Evolutionary conservation across 2,113 vertebrate species (phyloP).

Genomic region (Pollachius pollachius): DNA sequence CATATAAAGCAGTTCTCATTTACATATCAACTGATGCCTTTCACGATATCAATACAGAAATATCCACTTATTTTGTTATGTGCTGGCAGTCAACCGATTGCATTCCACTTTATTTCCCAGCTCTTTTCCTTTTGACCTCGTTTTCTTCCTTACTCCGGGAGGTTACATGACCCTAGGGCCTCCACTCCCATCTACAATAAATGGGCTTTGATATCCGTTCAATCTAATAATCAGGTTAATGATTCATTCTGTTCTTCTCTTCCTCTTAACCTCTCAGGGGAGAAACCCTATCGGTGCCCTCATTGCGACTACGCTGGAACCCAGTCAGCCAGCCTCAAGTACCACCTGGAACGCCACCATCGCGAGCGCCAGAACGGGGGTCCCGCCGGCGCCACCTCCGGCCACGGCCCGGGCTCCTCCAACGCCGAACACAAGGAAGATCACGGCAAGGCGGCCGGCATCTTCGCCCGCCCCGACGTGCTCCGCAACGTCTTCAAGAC

Average conservation of each 20-base stretch:
- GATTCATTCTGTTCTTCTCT: slow-evolving; percentile 60
- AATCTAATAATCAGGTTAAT: slow-evolving; percentile 74
- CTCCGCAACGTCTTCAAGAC: slow-evolving; percentile 92
- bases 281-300: slow-evolving; percentile 98
- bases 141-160: slow-evolving; percentile 63
- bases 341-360: slow-evolving; percentile 96
- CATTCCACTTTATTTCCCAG: slow-evolving; percentile 42
- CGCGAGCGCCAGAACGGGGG: slow-evolving; percentile 91
- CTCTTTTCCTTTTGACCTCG: slow-evolving; percentile 63
- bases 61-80: slow-evolving; percentile 38
- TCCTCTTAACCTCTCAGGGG: slow-evolving; percentile 78
- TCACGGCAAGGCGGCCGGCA: slow-evolving; percentile 74
- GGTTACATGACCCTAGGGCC: slow-evolving; percentile 73
- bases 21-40: slow-evolving; percentile 18
- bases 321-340: slow-evolving; percentile 96
- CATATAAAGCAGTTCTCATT: not conserved
- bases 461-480: slow-evolving; percentile 94
- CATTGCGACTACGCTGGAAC: slow-evolving; percentile 98
- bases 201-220: slow-evolving; percentile 69
- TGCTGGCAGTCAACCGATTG: slow-evolving; percentile 49
- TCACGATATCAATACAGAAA: slow-evolving; percentile 6
- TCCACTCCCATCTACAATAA: slow-evolving; percentile 67
- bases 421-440: slow-evolving; percentile 86
- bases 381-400: slow-evolving; percentile 79
- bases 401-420: slow-evolving; percentile 73